Evolutionary conservation across 2,113 vertebrate genomes (phyloP).

Genomic region (Helogale parvula): DNA sequence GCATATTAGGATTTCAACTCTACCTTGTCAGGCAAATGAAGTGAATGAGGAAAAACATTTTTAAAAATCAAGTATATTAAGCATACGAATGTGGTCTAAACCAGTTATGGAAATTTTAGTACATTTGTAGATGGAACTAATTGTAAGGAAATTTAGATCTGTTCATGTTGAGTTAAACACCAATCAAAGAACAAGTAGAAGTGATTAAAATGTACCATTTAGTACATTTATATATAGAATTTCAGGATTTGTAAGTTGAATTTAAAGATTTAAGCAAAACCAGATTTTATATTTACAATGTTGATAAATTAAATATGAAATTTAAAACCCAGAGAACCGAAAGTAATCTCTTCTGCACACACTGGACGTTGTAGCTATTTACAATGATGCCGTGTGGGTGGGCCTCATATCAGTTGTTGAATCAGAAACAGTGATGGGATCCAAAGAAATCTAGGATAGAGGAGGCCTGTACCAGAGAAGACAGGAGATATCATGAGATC

Average conservation of each 20-base stretch:
- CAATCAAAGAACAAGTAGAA: conserved; percentile 50
- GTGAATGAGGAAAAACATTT: background rate
- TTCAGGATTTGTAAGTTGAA: conserved; percentile 32
- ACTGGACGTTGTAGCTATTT: background rate
- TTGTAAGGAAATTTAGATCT: conserved; percentile 45
- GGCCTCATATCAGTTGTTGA: background rate
- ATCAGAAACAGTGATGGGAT: background rate
- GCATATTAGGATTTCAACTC: background rate
- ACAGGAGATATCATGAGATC: background rate
- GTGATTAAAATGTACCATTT: background rate
- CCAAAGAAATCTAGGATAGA: background rate
- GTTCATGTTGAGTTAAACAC: conserved; percentile 38
- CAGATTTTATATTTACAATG: conserved; percentile 34
- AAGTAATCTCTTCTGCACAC: background rate
- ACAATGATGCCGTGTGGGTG: background rate
- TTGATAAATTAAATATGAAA: conserved; percentile 11
- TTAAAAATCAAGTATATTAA: background rate
- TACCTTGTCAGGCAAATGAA: background rate
- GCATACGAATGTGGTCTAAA: background rate
- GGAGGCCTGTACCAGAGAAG: background rate
- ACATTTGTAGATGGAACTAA: background rate
- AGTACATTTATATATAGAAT: conserved; percentile 17
- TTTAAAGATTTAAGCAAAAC: conserved; percentile 35
- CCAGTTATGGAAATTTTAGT: background rate
- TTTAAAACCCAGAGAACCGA: background rate